Evolutionary conservation across 2,113 vertebrate species (phyloP).

Genomic region (Pterophyllum scalare): DNA sequence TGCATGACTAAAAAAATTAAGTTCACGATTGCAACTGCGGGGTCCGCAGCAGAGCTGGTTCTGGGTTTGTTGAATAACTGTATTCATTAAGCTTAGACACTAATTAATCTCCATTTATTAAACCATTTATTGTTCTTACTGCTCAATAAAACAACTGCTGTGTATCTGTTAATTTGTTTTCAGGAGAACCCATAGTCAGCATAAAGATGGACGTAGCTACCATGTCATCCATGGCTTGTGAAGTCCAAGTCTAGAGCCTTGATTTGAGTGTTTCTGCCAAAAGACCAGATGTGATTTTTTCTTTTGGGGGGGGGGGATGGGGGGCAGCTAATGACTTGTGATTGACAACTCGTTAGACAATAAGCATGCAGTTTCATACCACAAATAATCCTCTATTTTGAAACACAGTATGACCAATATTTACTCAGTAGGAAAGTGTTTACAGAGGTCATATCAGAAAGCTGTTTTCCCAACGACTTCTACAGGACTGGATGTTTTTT

Average conservation of each 20-base stretch:
- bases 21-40: too few relatives aligned
- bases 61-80: conserved; percentile 8
- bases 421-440: neutral
- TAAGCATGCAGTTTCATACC: neutral
- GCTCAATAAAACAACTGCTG: neutral
- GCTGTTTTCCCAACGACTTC: neutral
- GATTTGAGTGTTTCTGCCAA: neutral
- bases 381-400: neutral
- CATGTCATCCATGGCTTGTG: neutral
- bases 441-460: neutral
- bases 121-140: neutral
- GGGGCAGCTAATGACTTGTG: neutral
- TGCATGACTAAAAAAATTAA: neutral
- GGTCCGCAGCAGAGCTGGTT: too few relatives aligned
- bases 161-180: neutral
- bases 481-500: neutral
- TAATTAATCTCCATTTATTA: neutral
- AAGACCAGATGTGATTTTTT: neutral
- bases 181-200: neutral
- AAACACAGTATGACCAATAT: neutral
- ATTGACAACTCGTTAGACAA: neutral
- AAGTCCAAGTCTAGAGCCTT: neutral
- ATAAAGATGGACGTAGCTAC: neutral
- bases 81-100: neutral
- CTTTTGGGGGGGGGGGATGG: neutral